Evolutionary conservation across 1,140 invertebrate species (phyloP), one percentile per base, ranked within the genome.

Genomic region (Brachionus manjavacas): DNA sequence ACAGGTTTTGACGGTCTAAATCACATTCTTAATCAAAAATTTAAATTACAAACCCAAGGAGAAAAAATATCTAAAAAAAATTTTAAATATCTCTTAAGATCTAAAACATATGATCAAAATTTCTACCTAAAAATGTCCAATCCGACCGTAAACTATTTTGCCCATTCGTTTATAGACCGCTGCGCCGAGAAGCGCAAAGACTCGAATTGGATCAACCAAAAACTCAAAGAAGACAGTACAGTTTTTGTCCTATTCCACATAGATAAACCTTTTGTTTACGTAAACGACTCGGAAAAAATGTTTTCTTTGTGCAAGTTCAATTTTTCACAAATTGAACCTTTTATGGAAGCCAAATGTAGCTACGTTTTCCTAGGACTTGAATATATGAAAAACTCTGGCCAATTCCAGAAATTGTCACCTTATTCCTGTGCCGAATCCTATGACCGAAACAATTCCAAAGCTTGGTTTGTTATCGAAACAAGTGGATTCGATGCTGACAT

Each of bases 61-160:
- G 72, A 76, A 76, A 76, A 76, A 76, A 25, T 46, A 25, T 16
- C 43, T 25, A 76, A 76, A 76, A 76, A 76, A 76, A 76, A 76
- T 76, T 46, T 76, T 49, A 76, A 76, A 76, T 25, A 76, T 76
- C 43, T 76, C 14, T 76, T 76, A 76, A 76, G 72, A 76, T 46
- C 72, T 76, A 76, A 46, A 76, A 12, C 72, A 52, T 76, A 49
- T 49, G 72, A 76, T 31, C 39, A 76, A 49, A 76, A 76, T 49
- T 76, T 76, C 8, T 60, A 81, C 23, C 14, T 81, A 60, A 68
- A 81, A 23, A 81, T 81, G 79, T 28, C 52, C 11, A 81, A 43
- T 64, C 79, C 79, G 20, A 81, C 52, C 11, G 23, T 81, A 16
- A 81, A 81, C 79, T 81, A 81, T 81, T 81, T 81, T 60, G 79